Percentiles rank a stretch among this genome's conserved stretches.
These are phyloP conservation scores for Hemiscyllium ocellatum DNA, from an alignment of 2,113 vertebrate genomes.

Conservation along the genomic window DNA sequence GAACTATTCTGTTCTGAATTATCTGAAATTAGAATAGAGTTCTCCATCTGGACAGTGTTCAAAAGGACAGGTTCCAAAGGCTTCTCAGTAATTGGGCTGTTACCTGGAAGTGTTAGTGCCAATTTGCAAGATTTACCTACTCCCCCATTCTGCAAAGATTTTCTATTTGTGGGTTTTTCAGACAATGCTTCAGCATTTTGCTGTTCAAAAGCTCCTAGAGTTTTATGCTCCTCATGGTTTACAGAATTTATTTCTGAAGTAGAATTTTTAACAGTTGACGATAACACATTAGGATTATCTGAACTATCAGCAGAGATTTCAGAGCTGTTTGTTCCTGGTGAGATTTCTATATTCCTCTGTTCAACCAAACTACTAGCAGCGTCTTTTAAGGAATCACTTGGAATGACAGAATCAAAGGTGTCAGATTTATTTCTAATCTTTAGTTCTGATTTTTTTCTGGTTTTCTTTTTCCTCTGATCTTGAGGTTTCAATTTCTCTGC, in stretches of 20 bases:
- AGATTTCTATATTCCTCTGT: conserved; percentile 55
- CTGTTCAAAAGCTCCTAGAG: conserved; percentile 32
- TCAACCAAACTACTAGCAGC: not conserved
- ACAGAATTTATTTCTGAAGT: conserved; percentile 40
- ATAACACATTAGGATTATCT: conserved; percentile 35
- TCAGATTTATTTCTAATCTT: not conserved
- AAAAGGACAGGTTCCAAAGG: conserved; percentile 15
- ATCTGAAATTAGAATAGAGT: not conserved
- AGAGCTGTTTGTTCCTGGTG: conserved; percentile 43
- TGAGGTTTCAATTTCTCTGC: conserved; percentile 71
- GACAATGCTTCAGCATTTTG: conserved; percentile 1
- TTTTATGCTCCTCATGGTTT: conserved; percentile 40
- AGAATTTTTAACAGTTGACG: conserved; percentile 38
- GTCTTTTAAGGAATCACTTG: conserved; percentile 36
- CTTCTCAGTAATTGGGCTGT: conserved; percentile 43
- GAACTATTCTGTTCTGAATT: conserved; percentile 8
- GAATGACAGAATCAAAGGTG: not conserved
- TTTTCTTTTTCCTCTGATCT: conserved; percentile 54
- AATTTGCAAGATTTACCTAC: conserved; percentile 64
- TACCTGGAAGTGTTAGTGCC: conserved; percentile 69
- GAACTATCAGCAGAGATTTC: not conserved
- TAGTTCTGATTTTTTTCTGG: conserved; percentile 48
- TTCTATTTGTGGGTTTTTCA: conserved; percentile 47
- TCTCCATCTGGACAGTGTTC: not conserved
- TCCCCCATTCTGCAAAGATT: conserved; percentile 54